phyloP scores from a whole-genome alignment of 1,140 invertebrate genomes.

The Brachionus asplanchnoidis region DNA sequence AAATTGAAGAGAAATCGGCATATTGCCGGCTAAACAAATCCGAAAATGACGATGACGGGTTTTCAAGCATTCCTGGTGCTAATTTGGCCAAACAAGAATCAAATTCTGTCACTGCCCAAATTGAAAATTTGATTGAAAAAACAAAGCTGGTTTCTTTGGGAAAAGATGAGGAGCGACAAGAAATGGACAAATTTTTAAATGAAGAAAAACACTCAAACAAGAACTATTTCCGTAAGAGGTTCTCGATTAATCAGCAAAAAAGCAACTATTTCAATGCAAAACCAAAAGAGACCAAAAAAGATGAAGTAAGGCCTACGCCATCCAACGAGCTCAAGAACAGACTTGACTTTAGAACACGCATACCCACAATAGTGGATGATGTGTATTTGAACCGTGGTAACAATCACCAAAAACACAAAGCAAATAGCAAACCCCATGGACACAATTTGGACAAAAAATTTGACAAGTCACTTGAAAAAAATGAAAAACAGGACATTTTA shows the following conservation, averaged over 20 bases:
- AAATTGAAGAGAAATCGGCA: neutral
- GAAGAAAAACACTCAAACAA: neutral
- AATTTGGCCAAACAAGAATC: neutral
- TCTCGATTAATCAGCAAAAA: neutral
- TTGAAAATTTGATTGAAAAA: neutral
- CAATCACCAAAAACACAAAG: neutral
- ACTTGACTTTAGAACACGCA: slow-evolving; percentile 14
- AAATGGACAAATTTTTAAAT: neutral
- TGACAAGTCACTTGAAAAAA: neutral
- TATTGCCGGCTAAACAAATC: neutral
- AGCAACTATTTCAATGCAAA: neutral
- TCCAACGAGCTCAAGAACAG: neutral
- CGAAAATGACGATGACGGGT: neutral
- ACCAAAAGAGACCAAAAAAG: neutral
- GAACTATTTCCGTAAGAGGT: neutral
- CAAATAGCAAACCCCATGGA: neutral
- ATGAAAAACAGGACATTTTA: neutral
- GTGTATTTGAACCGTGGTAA: neutral
- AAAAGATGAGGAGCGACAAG: neutral
- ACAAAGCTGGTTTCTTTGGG: neutral
- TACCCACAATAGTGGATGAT: slow-evolving; percentile 25
- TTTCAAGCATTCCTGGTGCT: neutral
- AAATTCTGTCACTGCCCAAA: neutral
- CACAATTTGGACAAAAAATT: neutral
- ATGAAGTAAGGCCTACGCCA: neutral